phyloP scores from a whole-genome alignment of 2,888 invertebrate genomes.

The Pemphredon lugubris region DNA sequence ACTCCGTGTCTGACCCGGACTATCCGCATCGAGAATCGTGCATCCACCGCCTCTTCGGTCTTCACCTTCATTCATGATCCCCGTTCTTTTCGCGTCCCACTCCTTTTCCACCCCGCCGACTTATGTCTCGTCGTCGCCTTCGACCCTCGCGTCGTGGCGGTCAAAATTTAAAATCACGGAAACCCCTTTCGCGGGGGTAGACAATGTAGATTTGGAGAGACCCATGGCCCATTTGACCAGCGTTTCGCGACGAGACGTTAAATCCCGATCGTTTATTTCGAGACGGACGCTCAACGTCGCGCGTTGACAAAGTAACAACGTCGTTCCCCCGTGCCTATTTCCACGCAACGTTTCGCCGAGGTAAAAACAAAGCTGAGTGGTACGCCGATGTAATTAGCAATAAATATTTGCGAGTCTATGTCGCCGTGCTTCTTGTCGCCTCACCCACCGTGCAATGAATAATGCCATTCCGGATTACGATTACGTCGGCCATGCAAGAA shows the following conservation, averaged over 20 bases:
- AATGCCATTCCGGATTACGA: slow-evolving; percentile 17
- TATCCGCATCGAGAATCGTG: slow-evolving; percentile 62
- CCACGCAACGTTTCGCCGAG: no score
- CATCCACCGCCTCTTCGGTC: slow-evolving; percentile 51
- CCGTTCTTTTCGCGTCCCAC: slow-evolving; percentile 53
- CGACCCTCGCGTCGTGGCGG: neutral
- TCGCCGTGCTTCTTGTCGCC: slow-evolving; percentile 5
- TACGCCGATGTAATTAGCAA: slow-evolving; percentile 19
- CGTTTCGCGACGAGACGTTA: no score
- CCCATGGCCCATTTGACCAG: no score
- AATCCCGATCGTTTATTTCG: no score
- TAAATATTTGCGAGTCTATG: slow-evolving; percentile 36
- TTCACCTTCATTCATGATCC: slow-evolving; percentile 55
- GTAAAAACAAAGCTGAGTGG: no score
- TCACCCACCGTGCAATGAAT: slow-evolving; percentile 6
- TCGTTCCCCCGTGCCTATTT: no score
- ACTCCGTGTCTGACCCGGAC: slow-evolving; percentile 58
- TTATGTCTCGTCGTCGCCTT: slow-evolving; percentile 32
- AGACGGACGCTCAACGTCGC: no score
- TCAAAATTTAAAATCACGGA: neutral
- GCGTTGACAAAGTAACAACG: no score
- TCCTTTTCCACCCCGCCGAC: slow-evolving; percentile 26
- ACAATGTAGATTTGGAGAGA: no score
- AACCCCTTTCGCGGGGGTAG: no score
- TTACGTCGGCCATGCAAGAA: slow-evolving; percentile 1